Conservation (phyloP, 37 sponge, comb jelly and placozoan species). For the Hexactinellida sp. region DNA sequence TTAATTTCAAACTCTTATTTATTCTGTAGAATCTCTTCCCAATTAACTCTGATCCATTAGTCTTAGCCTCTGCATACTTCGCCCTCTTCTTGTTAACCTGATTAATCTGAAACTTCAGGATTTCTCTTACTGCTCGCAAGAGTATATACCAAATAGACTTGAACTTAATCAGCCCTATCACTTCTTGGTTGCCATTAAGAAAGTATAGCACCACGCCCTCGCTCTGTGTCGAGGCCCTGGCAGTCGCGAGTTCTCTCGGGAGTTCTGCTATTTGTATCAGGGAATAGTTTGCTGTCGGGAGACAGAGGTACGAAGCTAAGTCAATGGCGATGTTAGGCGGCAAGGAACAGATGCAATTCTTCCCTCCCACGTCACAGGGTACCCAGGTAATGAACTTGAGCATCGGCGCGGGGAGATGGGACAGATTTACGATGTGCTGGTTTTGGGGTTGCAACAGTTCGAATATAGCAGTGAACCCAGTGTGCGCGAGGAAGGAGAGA, state of each 20-base stretch:
- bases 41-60: background rate
- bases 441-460: background rate
- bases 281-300: background rate
- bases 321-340: background rate
- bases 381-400: background rate
- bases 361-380: background rate
- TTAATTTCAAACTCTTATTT: conserved; percentile 1
- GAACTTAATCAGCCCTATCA: background rate
- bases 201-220: background rate
- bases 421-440: background rate
- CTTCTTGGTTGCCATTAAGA: background rate
- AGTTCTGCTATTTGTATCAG: background rate
- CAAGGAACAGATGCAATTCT: background rate
- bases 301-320: background rate
- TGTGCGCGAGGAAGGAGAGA: background rate
- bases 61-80: background rate
- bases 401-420: background rate
- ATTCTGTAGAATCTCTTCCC: background rate
- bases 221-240: background rate
- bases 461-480: background rate
- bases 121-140: conserved; percentile 5
- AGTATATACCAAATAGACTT: conserved; percentile 10
- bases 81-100: background rate
- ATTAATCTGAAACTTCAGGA: background rate
- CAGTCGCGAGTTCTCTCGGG: background rate